Base-by-base conservation (phyloP, 2,113 vertebrate species). In the Chloebia gouldiae region DNA sequence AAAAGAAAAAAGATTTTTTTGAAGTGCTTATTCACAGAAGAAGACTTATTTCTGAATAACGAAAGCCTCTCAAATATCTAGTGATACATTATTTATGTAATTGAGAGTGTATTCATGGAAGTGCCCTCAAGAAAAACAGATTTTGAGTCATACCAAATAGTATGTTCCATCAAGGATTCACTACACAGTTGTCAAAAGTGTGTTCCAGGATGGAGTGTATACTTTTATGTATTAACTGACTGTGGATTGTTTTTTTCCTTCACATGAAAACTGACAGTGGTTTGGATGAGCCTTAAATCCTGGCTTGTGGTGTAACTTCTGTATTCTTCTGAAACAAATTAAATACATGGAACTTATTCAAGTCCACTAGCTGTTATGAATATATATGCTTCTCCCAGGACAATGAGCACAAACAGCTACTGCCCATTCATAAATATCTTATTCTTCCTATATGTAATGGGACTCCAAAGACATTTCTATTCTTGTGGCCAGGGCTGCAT, bases 351-450 rank as follows among this genome's bases (percentile, higher is more conserved):
- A 94, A 84, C 35, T 86, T 95, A 68, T 22, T 90, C 56, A 60
- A 49, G 82, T 78, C 68, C n/a, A 30, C 39, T 93, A 59, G 75
- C 33, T 91, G 54, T 54, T 96, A 85, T 22, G 35, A 87, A 91
- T 97, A 90, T 91, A 91, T 92, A 72, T 94, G 69, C 24, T 87
- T 95, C 66, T 95, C 87, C 64, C 47, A 96, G 70, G 91, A 63
- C 84, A 92, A 39, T 80, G 84, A 93, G 73, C 86, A 50, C 63
- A 63, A 83, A 79, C 71, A 95, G 60, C 71, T 95, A 85, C 92
- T 92, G 88, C 92, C 92, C 87, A 73, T 93, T 96, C 92, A 81
- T 92, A 95, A 93, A 90, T 96, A 93, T 81, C 68, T 77, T 93
- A 50, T 87, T 84, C 40, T 84, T 79, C 12, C 56, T 72, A 2